Conservation (phyloP, 2,113 vertebrate genomes). For the Poecilia latipinna region DNA sequence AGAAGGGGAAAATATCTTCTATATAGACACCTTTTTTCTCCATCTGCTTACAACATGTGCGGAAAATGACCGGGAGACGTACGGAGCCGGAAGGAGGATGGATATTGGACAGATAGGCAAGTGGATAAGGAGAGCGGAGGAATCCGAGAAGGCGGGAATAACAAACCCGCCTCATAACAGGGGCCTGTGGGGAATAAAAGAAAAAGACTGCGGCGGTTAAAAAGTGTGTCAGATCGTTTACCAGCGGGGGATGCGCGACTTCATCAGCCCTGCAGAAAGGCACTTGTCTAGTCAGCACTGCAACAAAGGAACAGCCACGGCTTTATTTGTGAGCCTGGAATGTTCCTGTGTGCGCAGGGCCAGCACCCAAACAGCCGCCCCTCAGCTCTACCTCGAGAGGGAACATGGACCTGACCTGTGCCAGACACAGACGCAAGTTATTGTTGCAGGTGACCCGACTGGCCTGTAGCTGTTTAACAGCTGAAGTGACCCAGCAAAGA, state of each 20-base stretch:
- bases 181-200: slow-evolving; percentile 32
- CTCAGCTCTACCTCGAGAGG: slow-evolving; percentile 45
- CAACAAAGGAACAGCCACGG: slow-evolving; percentile 71
- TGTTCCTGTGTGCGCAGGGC: slow-evolving; percentile 61
- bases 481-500: slow-evolving; percentile 63
- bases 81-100: not conserved
- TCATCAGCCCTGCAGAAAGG: slow-evolving; percentile 69
- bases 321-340: slow-evolving; percentile 72
- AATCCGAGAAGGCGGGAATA: slow-evolving; percentile 53
- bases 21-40: slow-evolving; percentile 71
- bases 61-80: slow-evolving; percentile 42
- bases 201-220: slow-evolving; percentile 69
- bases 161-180: slow-evolving; percentile 62
- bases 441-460: slow-evolving; percentile 53
- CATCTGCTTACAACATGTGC: slow-evolving; percentile 78
- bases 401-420: slow-evolving; percentile 46
- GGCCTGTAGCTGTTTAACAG: slow-evolving; percentile 59
- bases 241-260: slow-evolving; percentile 73
- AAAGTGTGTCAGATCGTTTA: slow-evolving; percentile 79
- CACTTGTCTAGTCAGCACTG: slow-evolving; percentile 75
- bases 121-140: slow-evolving; percentile 3
- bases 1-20: slow-evolving; percentile 48
- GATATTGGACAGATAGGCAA: not conserved
- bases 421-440: slow-evolving; percentile 55
- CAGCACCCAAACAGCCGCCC: slow-evolving; percentile 51